A percentile compares a stretch with the other conserved stretches of the same genome.
Evolutionary conservation across 2,888 invertebrate species (phyloP).

Genomic region (Ptychoptera contaminata): DNA sequence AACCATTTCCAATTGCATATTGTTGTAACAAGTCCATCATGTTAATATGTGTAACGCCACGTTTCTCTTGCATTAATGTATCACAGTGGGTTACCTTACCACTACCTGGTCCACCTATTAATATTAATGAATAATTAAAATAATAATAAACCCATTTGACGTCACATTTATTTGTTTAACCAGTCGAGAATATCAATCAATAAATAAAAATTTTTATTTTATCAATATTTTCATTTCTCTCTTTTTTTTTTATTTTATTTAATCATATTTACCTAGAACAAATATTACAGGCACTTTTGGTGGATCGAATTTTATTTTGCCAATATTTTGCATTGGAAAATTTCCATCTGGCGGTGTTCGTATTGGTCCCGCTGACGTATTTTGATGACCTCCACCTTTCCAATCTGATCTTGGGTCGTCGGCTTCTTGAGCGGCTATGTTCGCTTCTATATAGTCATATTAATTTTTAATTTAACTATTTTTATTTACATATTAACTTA

Average conservation of each 20-base stretch:
- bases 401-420: constrained; percentile 37
- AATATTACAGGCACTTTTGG: constrained; percentile 81
- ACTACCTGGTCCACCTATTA: constrained; percentile 85
- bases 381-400: constrained; percentile 19
- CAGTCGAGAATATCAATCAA: too few relatives aligned
- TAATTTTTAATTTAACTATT: too few relatives aligned
- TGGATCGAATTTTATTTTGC: constrained; percentile 69
- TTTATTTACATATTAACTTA: too few relatives aligned
- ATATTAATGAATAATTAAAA: too few relatives aligned
- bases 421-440: constrained; percentile 65
- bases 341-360: constrained; percentile 50
- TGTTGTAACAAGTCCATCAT: constrained; percentile 84
- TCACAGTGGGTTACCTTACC: constrained; percentile 98
- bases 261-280: constrained; percentile 49
- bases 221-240: too few relatives aligned
- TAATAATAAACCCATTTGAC: too few relatives aligned
- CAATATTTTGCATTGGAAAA: constrained; percentile 65
- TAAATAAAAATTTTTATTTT: too few relatives aligned
- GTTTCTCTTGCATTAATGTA: constrained; percentile 71
- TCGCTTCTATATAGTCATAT: constrained; percentile 28
- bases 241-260: too few relatives aligned
- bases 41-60: constrained; percentile 73
- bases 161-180: too few relatives aligned
- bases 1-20: constrained; percentile 78
- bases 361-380: constrained; percentile 6